Evolutionary conservation across 2,888 invertebrate genomes (phyloP), one percentile per base, ranked within the genome.

Genomic region (Cheilosia scutellata): DNA sequence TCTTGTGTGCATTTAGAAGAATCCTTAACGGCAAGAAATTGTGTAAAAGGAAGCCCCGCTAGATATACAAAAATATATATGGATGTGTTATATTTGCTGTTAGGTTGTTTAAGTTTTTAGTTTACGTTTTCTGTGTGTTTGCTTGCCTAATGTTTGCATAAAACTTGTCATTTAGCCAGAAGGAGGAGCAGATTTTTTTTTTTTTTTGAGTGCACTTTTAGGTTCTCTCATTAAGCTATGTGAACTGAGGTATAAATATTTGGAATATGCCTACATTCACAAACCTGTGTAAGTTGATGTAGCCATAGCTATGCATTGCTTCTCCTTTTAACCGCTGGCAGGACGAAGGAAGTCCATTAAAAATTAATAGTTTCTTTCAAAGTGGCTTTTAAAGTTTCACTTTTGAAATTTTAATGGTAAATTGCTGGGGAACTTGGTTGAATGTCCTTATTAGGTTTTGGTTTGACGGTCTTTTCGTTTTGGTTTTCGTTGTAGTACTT

Each of bases 301-400:
- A 49, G 42, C 31, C 11, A 51, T 3, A 58, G 33, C 16, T 42
- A 42, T 65, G n/a, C 27, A 66, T 31, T 40, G 51, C 33, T 40
- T 60, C n/a, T 63, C 4, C 29, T 60, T 62, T 27, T 55, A 42
- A 51, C 37, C 13, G 20, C 29, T 42, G 5, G 40, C 33, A 58
- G 74, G 27, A 74, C 58, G 66, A 74, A 60, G 80, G 66, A 74
- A 72, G 71, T 66, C 80, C 60, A 80, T 74, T 80, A 80, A 74
- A 74, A 58, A 66, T 74, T 66, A 68, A 74, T 74, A 80, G 80
- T 66, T 80, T 68, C 66, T 66, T 62, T 68, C 29, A 40, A 74
- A 74, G 80, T 80, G 80, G 80, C 66, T 80, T 80, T 66, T 60
- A 74, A 80, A 74, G 80, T 74, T 80, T 68, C 37, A 74, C 74